These are phyloP conservation scores for Pachyuromys duprasi DNA, from an alignment of 2,797 vertebrate genomes.

Conservation along the genomic window DNA sequence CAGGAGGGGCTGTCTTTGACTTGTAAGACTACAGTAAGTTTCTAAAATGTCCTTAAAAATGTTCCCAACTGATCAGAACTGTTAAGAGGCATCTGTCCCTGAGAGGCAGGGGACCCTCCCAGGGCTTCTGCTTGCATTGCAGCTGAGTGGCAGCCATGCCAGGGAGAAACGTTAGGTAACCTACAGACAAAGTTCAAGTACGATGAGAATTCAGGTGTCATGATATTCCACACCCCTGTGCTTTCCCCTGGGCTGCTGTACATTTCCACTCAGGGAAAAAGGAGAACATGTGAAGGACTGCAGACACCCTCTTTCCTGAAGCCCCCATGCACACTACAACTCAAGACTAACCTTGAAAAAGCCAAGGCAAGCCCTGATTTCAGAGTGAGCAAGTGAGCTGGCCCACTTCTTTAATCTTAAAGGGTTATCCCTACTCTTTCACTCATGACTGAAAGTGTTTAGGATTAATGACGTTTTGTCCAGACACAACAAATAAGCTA, in stretches of 20 bases:
- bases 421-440: slow-evolving; percentile 8
- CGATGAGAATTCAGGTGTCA: background rate
- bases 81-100: background rate
- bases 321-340: background rate
- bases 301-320: background rate
- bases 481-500: background rate
- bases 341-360: background rate
- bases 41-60: slow-evolving; percentile 44
- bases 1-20: background rate
- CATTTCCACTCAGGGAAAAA: background rate
- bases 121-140: background rate
- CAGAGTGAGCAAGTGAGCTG: background rate
- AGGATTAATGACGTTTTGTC: slow-evolving; percentile 28
- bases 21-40: background rate
- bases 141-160: background rate
- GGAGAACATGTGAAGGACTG: background rate
- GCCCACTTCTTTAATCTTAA: background rate
- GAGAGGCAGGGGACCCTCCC: background rate
- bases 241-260: background rate
- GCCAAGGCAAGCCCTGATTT: background rate
- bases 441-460: background rate
- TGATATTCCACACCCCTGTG: background rate
- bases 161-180: background rate
- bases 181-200: background rate
- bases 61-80: background rate